Evolutionary conservation across 2,888 invertebrate genomes (phyloP).

Genomic region (Carterocephalus palaemon): DNA sequence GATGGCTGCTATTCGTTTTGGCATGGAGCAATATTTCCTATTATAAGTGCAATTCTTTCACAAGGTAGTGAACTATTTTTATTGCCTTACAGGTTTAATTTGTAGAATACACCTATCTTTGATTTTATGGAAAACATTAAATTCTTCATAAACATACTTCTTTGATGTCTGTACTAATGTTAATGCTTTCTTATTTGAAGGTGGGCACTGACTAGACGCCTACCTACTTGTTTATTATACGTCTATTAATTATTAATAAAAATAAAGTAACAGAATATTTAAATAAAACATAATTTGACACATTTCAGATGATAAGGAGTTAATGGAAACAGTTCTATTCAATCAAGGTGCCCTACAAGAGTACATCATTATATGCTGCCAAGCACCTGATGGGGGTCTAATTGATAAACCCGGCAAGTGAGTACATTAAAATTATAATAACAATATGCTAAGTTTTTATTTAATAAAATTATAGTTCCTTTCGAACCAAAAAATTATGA

Average conservation of each 20-base stretch:
- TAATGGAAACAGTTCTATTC: conserved; percentile 83
- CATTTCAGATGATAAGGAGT: conserved; percentile 63
- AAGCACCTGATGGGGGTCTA: conserved; percentile 91
- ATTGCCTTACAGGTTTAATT: neutral
- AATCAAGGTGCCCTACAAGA: conserved; percentile 94
- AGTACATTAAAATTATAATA: conserved; percentile 54
- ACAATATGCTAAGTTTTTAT: neutral
- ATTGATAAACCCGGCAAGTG: conserved; percentile 98
- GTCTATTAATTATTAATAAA: no score
- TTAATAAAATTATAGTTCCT: no score
- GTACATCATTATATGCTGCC: conserved; percentile 96
- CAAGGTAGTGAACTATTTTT: conserved; percentile 49
- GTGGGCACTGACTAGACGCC: no score
- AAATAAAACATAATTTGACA: conserved; percentile 28
- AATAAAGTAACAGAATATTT: conserved; percentile 1
- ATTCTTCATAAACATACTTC: no score
- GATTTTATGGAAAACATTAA: no score
- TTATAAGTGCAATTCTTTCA: conserved; percentile 87
- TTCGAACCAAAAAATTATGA: no score
- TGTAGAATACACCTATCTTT: no score
- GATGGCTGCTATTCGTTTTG: conserved; percentile 99
- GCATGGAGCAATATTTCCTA: conserved; percentile 96
- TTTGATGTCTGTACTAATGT: no score
- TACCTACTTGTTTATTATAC: no score
- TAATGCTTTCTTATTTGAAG: no score